phyloP scores from a whole-genome alignment of 2,797 vertebrate genomes.

The Eulemur rubriventer region DNA sequence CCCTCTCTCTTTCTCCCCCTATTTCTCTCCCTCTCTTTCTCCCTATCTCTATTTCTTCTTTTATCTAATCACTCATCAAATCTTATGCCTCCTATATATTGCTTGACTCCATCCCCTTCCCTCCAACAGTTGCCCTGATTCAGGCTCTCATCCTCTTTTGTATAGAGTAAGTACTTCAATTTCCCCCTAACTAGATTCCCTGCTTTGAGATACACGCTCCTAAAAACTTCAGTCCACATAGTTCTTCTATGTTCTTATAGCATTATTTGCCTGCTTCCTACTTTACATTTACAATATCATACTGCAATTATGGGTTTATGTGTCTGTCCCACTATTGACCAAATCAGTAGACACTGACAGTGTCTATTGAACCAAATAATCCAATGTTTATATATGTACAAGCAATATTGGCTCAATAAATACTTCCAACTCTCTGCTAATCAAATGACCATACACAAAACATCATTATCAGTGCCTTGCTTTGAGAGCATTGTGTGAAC shows the following conservation, averaged over 20 bases:
- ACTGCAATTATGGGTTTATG: background rate
- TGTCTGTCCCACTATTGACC: background rate
- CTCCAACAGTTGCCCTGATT: background rate
- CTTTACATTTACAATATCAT: background rate
- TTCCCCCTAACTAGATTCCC: background rate
- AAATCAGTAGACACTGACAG: background rate
- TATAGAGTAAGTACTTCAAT: background rate
- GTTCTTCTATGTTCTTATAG: background rate
- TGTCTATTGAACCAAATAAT: background rate
- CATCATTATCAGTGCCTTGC: background rate
- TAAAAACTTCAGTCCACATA: background rate
- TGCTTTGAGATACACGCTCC: background rate
- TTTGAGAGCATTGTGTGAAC: background rate
- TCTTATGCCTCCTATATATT: background rate
- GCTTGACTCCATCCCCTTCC: background rate
- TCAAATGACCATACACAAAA: background rate
- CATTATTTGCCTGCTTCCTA: background rate
- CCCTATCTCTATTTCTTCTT: background rate
- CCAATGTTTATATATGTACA: background rate
- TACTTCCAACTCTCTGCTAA: background rate
- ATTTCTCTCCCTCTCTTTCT: background rate
- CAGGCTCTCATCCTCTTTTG: background rate
- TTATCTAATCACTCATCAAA: background rate
- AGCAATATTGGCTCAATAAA: background rate
- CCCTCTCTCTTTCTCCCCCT: background rate